These are phyloP conservation scores for Phylloscopus trochiloides DNA, from an alignment of 2,113 vertebrate genomes.

Conservation along the genomic window DNA sequence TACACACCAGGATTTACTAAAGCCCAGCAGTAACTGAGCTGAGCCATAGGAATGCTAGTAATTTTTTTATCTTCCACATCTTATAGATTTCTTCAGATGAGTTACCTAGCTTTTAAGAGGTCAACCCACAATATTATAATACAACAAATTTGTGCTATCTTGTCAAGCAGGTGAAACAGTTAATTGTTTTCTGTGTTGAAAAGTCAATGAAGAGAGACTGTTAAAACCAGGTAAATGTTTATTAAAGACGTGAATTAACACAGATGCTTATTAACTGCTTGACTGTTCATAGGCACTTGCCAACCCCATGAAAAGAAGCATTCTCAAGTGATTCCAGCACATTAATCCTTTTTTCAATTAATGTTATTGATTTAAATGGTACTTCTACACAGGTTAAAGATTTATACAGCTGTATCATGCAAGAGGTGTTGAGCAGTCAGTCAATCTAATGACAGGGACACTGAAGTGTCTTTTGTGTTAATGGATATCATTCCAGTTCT, in stretches of 20 bases:
- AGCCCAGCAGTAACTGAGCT: not conserved
- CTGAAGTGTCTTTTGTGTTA: not conserved
- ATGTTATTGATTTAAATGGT: not conserved
- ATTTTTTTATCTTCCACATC: not conserved
- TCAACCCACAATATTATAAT: not conserved
- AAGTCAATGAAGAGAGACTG: not conserved
- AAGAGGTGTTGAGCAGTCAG: not conserved
- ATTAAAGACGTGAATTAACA: not conserved
- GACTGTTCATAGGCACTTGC: not conserved
- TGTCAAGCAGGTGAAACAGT: not conserved
- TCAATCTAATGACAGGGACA: not conserved
- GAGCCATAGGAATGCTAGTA: not conserved
- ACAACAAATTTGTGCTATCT: not conserved
- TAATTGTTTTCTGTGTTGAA: not conserved
- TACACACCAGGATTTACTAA: not conserved
- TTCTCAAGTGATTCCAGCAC: not conserved
- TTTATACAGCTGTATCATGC: not conserved
- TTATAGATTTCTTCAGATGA: not conserved
- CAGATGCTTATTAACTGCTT: not conserved
- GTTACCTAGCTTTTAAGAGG: not conserved
- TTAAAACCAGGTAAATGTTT: not conserved
- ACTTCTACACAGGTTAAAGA: not conserved
- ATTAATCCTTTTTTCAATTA: not conserved
- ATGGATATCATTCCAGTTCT: not conserved
- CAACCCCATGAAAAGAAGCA: not conserved